phyloP scores from a whole-genome alignment of 2,113 vertebrate species.

The Spea bombifrons region DNA sequence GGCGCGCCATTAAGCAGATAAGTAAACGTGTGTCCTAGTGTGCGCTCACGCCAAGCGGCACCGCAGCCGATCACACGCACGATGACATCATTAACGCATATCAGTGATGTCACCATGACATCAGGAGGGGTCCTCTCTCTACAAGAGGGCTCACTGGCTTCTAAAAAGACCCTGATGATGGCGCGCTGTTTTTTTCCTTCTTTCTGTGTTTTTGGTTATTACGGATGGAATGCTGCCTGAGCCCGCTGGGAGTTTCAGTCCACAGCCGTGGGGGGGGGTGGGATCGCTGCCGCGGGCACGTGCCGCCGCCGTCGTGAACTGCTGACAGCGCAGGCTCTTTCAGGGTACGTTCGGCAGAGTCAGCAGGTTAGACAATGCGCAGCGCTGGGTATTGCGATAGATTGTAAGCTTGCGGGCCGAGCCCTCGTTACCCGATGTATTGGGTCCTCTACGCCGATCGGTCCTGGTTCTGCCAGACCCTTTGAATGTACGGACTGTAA shows the following conservation, averaged over 20 bases:
- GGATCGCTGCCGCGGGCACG: not conserved
- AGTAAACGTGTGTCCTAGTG: too few relatives aligned
- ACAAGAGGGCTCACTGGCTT: too few relatives aligned
- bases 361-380: not conserved
- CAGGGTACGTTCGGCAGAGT: constrained; percentile 7
- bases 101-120: too few relatives aligned
- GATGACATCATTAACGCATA: too few relatives aligned
- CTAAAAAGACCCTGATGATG: too few relatives aligned
- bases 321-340: constrained; percentile 7
- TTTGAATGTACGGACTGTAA: not conserved
- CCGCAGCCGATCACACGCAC: too few relatives aligned
- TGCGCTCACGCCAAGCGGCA: too few relatives aligned
- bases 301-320: not conserved
- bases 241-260: not conserved
- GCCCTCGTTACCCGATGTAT: too few relatives aligned
- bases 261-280: not conserved
- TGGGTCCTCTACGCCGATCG: not conserved
- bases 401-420: not conserved
- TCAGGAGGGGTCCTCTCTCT: too few relatives aligned
- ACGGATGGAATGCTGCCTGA: too few relatives aligned
- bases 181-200: too few relatives aligned
- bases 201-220: too few relatives aligned
- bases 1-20: not conserved
- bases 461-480: not conserved
- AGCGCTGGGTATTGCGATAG: not conserved